phyloP scores from a whole-genome alignment of 92 coral and sea anemone species.

The Porites evermanni region DNA sequence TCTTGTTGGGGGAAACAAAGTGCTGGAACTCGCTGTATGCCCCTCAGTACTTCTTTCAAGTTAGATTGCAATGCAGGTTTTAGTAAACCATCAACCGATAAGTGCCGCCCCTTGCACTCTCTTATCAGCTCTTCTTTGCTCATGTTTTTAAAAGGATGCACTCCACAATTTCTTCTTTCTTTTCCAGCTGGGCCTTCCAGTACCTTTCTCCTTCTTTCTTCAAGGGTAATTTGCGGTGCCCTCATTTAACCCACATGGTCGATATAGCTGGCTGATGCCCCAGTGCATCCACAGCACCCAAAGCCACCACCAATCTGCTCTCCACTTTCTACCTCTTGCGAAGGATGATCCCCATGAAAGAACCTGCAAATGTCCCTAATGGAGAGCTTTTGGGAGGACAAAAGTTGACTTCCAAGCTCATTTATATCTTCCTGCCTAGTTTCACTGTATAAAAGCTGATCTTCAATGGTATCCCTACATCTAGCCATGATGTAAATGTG shows the following conservation, averaged over 20 bases:
- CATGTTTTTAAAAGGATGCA: conserved; percentile 24
- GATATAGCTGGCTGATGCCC: neutral
- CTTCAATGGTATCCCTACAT: neutral
- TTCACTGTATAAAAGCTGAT: conserved; percentile 10
- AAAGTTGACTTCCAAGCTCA: neutral
- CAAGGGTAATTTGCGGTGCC: conserved; percentile 4
- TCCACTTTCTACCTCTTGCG: conserved; percentile 9
- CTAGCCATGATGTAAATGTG: neutral
- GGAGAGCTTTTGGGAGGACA: neutral
- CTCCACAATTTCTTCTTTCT: conserved; percentile 45
- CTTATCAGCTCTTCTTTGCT: conserved; percentile 15
- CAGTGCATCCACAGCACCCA: conserved; percentile 7
- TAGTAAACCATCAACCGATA: neutral
- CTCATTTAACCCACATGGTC: neutral
- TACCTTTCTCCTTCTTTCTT: conserved; percentile 21
- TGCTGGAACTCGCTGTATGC: conserved; percentile 41
- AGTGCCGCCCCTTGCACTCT: conserved; percentile 29
- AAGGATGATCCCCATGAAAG: conserved; percentile 14
- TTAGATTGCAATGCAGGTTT: conserved; percentile 8
- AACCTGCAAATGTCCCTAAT: neutral
- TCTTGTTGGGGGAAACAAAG: conserved; percentile 14
- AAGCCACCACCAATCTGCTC: conserved; percentile 2
- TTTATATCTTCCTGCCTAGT: neutral
- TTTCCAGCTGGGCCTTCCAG: conserved; percentile 44
- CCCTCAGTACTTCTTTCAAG: conserved; percentile 31